Percentiles rank a stretch among this genome's conserved stretches.
Conservation (phyloP, 2,113 vertebrate genomes). For the Asarcornis scutulata region DNA sequence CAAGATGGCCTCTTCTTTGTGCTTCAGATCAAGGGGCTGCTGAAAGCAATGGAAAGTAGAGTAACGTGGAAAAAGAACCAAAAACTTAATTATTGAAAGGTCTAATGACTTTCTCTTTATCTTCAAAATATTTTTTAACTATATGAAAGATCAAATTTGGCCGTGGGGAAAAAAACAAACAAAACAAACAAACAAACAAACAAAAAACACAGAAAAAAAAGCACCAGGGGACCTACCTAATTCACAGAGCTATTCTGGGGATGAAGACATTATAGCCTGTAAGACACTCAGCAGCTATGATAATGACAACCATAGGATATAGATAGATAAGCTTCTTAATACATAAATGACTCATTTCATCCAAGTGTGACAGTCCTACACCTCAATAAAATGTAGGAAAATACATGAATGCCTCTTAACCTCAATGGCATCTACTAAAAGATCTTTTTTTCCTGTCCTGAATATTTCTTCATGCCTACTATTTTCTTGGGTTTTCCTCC, state of each 20-base stretch:
- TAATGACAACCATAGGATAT: accelerated
- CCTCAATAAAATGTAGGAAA: neutral
- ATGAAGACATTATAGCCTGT: neutral
- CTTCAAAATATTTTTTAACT: neutral
- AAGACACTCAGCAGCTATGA: neutral
- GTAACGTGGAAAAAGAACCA: conserved; percentile 19
- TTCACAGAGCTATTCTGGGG: neutral
- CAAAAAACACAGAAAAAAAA: neutral
- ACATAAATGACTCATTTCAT: neutral
- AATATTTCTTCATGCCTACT: neutral
- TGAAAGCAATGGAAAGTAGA: neutral
- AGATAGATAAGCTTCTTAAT: neutral
- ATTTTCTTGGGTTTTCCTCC: neutral
- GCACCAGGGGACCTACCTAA: neutral
- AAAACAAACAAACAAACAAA: neutral
- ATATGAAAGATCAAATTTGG: neutral
- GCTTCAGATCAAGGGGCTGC: neutral
- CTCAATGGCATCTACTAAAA: neutral
- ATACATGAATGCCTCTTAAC: neutral
- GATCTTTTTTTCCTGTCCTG: neutral
- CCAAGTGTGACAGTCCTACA: neutral
- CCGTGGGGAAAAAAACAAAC: neutral
- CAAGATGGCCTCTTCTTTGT: conserved; percentile 18
- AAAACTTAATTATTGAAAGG: conserved; percentile 47
- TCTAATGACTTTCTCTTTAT: neutral